Evolutionary conservation across 2,797 vertebrate species (phyloP).

Genomic region (Aratinga solstitialis): DNA sequence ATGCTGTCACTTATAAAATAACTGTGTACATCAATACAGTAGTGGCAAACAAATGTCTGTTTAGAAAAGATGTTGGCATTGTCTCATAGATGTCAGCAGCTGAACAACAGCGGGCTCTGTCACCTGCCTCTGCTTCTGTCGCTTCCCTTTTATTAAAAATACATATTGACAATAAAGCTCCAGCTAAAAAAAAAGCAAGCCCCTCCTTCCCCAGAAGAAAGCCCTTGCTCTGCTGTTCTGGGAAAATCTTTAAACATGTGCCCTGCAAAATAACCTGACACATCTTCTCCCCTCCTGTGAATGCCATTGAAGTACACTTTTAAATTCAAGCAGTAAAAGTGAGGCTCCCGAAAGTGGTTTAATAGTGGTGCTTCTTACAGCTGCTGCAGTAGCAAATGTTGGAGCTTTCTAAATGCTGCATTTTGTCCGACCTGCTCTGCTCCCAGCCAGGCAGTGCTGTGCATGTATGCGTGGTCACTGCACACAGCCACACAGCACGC

Average conservation of each 20-base stretch:
- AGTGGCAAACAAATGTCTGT: conserved; percentile 37
- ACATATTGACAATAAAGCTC: conserved; percentile 44
- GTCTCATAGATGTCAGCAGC: conserved; percentile 51
- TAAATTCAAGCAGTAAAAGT: conserved; percentile 3
- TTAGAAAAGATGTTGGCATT: conserved; percentile 57
- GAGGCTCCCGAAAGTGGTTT: background rate
- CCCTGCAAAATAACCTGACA: conserved; percentile 33
- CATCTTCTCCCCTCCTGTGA: conserved; percentile 6
- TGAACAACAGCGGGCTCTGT: background rate
- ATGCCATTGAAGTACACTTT: background rate
- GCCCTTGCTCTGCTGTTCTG: conserved; percentile 7
- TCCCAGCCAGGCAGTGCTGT: background rate
- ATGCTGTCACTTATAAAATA: conserved; percentile 63
- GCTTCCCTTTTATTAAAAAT: conserved; percentile 58
- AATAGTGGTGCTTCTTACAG: background rate
- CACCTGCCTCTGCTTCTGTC: conserved; percentile 2
- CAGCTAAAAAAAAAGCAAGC: background rate
- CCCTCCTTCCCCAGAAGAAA: background rate
- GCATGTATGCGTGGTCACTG: rapidly evolving
- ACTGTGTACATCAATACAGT: conserved; percentile 50
- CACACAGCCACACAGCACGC: rapidly evolving
- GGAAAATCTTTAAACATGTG: conserved; percentile 56
- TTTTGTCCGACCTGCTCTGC: rapidly evolving
- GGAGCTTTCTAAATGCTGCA: background rate
- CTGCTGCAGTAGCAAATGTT: background rate